phyloP scores from a whole-genome alignment of 2,888 invertebrate species.

The Caenorhabditis macrosperma region DNA sequence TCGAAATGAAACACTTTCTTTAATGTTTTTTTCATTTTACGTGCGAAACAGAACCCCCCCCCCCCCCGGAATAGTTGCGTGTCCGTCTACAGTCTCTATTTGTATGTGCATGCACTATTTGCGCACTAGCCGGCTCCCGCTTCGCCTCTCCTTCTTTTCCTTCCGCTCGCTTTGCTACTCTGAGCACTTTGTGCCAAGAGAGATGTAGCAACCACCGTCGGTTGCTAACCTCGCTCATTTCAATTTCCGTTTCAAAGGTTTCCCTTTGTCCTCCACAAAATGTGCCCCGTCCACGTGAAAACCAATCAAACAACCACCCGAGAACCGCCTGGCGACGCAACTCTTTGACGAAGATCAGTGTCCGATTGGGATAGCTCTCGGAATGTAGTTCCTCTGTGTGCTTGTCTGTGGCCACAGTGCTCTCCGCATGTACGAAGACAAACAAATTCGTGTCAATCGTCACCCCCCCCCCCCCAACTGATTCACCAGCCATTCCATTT shows the following conservation, averaged over 20 bases:
- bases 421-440: slow-evolving; percentile 21
- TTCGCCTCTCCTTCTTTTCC: slow-evolving; percentile 4
- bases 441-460: slow-evolving; percentile 24
- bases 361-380: background rate
- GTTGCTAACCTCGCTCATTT: slow-evolving; percentile 29
- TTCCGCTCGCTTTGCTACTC: slow-evolving; percentile 14
- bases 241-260: slow-evolving; percentile 16
- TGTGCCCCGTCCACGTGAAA: background rate
- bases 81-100: slow-evolving; percentile 23
- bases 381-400: background rate
- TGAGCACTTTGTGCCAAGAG: slow-evolving; percentile 7
- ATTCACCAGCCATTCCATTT: slow-evolving; percentile 27
- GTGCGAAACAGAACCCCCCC: background rate
- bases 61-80: background rate
- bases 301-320: background rate
- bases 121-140: slow-evolving; percentile 33
- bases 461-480: slow-evolving; percentile 9
- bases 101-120: slow-evolving; percentile 31
- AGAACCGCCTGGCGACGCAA: background rate
- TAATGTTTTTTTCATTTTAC: background rate
- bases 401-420: background rate
- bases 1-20: background rate
- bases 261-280: background rate
- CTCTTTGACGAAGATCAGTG: slow-evolving; percentile 6
- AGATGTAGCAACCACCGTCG: slow-evolving; percentile 19